Evolutionary conservation across 2,113 vertebrate species (phyloP).

Genomic region (Daboia siamensis): DNA sequence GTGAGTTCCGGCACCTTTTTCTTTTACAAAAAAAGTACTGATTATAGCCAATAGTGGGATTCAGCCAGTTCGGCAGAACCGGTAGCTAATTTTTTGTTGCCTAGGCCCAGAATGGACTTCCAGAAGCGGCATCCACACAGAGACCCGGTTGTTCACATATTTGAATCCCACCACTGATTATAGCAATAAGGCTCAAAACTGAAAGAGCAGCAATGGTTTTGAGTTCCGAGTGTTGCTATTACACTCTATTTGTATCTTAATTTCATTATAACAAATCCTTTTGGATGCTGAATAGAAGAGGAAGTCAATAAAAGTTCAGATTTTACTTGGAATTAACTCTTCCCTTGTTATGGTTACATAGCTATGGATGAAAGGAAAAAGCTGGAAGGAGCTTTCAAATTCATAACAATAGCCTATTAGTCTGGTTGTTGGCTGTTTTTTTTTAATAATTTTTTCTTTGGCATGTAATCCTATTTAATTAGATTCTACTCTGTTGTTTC

Average conservation of each 20-base stretch:
- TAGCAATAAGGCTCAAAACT: background rate
- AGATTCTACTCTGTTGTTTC: constrained; percentile 82
- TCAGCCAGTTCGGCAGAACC: no score
- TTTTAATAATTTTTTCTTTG: constrained; percentile 82
- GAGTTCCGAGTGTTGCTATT: constrained; percentile 48
- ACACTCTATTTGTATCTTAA: constrained; percentile 37
- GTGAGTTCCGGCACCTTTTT: no score
- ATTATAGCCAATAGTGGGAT: no score
- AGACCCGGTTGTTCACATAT: no score
- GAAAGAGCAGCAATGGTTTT: background rate
- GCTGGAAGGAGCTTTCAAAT: constrained; percentile 65
- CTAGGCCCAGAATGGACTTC: no score
- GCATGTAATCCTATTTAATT: constrained; percentile 84
- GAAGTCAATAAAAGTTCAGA: constrained; percentile 51
- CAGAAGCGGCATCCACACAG: no score
- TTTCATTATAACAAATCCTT: constrained; percentile 57
- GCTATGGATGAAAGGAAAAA: constrained; percentile 62
- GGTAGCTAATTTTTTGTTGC: no score
- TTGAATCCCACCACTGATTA: no score
- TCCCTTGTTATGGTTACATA: constrained; percentile 45
- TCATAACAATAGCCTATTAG: constrained; percentile 76
- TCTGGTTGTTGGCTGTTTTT: constrained; percentile 54
- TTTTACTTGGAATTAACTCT: constrained; percentile 56
- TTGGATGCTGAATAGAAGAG: constrained; percentile 54
- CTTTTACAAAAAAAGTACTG: no score